phyloP scores from a whole-genome alignment of 1,140 invertebrate species.

The Popillia japonica region DNA sequence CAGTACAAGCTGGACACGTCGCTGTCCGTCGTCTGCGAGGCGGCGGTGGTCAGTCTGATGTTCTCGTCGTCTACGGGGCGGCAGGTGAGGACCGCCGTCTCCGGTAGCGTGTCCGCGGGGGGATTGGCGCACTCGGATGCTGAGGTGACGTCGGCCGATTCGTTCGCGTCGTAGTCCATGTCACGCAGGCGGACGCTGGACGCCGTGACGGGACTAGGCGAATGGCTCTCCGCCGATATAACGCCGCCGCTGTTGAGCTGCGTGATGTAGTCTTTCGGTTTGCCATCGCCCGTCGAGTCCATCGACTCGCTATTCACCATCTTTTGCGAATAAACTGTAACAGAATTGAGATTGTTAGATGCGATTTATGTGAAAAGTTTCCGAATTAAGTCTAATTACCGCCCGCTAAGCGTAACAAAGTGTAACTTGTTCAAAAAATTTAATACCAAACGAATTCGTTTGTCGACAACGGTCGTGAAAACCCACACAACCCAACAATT shows the following conservation, averaged over 20 bases:
- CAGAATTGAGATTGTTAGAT: too few relatives aligned
- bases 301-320: conserved; percentile 58
- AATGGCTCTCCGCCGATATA: conserved; percentile 42
- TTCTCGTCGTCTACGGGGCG: conserved; percentile 37
- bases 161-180: conserved; percentile 44
- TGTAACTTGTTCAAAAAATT: too few relatives aligned
- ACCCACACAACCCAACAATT: too few relatives aligned
- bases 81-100: conserved; percentile 49
- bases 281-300: conserved; percentile 51
- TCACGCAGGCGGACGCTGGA: conserved; percentile 45
- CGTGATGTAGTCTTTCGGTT: conserved; percentile 47
- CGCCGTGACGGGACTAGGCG: conserved; percentile 45
- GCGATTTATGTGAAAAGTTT: too few relatives aligned
- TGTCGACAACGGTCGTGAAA: too few relatives aligned
- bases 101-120: conserved; percentile 42
- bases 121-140: conserved; percentile 37
- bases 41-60: conserved; percentile 10
- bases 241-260: conserved; percentile 42
- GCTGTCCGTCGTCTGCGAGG: neutral
- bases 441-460: too few relatives aligned
- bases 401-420: too few relatives aligned
- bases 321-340: conserved; percentile 20
- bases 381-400: too few relatives aligned
- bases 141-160: conserved; percentile 41
- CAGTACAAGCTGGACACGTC: conserved; percentile 44